Evolutionary conservation across 2,888 invertebrate species (phyloP).

Genomic region (Zaprionus bogoriensis): DNA sequence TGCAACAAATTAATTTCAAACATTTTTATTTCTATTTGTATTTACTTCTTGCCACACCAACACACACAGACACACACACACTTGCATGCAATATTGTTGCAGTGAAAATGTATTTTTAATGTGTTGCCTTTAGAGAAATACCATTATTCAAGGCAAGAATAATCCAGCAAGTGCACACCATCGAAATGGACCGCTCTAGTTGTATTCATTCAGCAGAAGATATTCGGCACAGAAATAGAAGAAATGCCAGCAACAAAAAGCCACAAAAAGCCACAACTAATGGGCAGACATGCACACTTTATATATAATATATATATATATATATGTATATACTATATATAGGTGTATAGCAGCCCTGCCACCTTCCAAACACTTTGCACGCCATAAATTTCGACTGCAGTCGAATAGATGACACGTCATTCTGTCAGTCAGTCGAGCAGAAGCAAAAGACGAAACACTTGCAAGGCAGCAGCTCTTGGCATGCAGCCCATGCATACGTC

Average conservation of each 20-base stretch:
- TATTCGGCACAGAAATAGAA: constrained; percentile 49
- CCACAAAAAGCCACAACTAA: constrained; percentile 53
- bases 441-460: not conserved
- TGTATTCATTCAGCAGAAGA: constrained; percentile 41
- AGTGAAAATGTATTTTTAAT: constrained; percentile 25
- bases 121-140: constrained; percentile 27
- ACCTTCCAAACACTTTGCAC: constrained; percentile 44
- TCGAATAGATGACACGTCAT: constrained; percentile 60
- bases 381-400: constrained; percentile 49
- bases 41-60: constrained; percentile 19
- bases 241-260: constrained; percentile 22
- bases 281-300: constrained; percentile 46
- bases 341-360: constrained; percentile 2
- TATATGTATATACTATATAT: not conserved
- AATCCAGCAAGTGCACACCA: constrained; percentile 21
- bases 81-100: constrained; percentile 3
- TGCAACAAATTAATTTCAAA: constrained; percentile 51
- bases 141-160: constrained; percentile 26
- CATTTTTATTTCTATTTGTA: constrained; percentile 25
- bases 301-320: not conserved
- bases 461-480: constrained; percentile 52
- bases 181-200: constrained; percentile 22
- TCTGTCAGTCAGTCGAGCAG: constrained; percentile 25
- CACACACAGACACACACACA: not conserved
- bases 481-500: constrained; percentile 49